Evolutionary conservation across 2,888 invertebrate genomes (phyloP), one percentile per base, ranked within the genome.

Genomic region (Alloplasta piceator): DNA sequence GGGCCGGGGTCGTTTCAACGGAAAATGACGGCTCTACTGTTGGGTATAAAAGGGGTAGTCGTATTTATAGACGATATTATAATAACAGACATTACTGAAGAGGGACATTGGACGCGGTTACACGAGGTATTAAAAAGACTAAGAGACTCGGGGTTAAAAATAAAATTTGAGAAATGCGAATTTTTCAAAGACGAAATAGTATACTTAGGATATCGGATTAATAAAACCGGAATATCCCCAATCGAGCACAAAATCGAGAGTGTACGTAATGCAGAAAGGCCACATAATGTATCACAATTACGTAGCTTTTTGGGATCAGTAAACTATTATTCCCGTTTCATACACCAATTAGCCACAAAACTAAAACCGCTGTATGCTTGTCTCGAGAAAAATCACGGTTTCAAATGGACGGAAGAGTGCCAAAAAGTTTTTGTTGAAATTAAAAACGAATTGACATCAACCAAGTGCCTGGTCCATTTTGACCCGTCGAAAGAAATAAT

Each of bases 211-310:
- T 26, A 26, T 26, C 26, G 26, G 26, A 26, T 26, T 26, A 26
- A 3, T n/a, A n/a, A n/a, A n/a, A n/a, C n/a, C n/a, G n/a, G n/a
- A n/a, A n/a, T n/a, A n/a, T n/a, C n/a, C n/a, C n/a, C 26, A 26
- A 26, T 26, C 26, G 26, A 26, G 26, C 26, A 26, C 3, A 26
- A 26, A 26, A 26, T 26, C 26, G 26, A 26, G 1, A 26, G 26
- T 26, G 76, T 86, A 5, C 86, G 85, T 63, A 61, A 63, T 26
- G 73, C 82, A 71, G 10, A 66, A 56, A 16, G 14, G 43, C 75
- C 78, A 9, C 55, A 26, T 6, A 50, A 75, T 43, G 39, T 36
- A n/a, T 70, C 38, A 0, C 60, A 71, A 41, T 14, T 82, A 16
- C 9, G 58, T 6, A 43, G 72, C 26, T 82, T 79, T 55, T 66